Base-by-base conservation (phyloP, 2,113 vertebrate species). In the Pseudolaguvia tuberculata region DNA sequence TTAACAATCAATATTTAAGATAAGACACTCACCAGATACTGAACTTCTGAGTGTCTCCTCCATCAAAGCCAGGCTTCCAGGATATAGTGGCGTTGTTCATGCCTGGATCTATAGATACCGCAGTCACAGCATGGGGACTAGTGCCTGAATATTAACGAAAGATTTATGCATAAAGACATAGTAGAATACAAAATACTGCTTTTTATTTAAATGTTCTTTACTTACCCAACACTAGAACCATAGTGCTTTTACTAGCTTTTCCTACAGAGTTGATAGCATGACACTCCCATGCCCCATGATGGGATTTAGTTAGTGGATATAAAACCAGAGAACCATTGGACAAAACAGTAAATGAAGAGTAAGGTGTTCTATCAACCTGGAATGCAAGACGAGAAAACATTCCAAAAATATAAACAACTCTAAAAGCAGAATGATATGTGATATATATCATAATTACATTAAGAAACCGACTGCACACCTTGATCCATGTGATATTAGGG, bases 21-120 rank as follows among this genome's bases (percentile, higher is more conserved):
- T 15, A 55, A 35, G 35, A 61, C 31, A 90, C 89, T 81, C 88
- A 99, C 97, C 97, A 99, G 20, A 99, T 92, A 52, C 92, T 96
- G 88, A 96, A 99, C 84, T 92, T 92, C 87, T 99, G 97, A 58
- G 93, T 92, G 75, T 94, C 96, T 59, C 97, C 96, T 11, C 96
- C 96, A 4, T 99, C 95, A 72, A 96, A 99, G 0, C 96, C 95
- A 0, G 95, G 93, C 59, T 92, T 91, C 96, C 96, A 98, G 81
- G 94, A 94, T 69, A 98, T 84, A 27, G 96, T 97, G 73, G 91
- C 93, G 14, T 92, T 91, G 81, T 90, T 89, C 70, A 91, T 87
- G 56, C 94, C 90, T 0, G 94, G 85, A 45, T 84, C 86, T 76
- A 96, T 92, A 0, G 87, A 90, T 61, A 97, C 90, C 0, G 91